Evolutionary conservation across 2,113 vertebrate genomes (phyloP).

Genomic region (Thunnus maccoyii): DNA sequence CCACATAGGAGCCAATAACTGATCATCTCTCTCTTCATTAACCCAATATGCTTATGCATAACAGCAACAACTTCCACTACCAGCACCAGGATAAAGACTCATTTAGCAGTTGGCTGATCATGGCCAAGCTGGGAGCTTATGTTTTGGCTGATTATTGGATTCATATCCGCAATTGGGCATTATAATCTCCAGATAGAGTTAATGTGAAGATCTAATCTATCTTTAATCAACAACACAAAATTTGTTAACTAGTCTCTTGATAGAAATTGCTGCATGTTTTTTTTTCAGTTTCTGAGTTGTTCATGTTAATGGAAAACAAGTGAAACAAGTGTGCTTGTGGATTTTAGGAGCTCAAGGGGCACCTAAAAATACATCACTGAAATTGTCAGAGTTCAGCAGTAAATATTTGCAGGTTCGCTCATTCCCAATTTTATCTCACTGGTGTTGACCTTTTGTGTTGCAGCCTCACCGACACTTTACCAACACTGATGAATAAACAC

Average conservation of each 20-base stretch:
- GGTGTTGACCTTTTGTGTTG: conserved; percentile 16
- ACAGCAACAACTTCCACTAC: conserved; percentile 30
- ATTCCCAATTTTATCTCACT: conserved; percentile 26
- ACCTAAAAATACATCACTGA: conserved; percentile 56
- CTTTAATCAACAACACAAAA: conserved; percentile 53
- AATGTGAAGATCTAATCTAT: conserved; percentile 8
- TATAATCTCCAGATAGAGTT: conserved; percentile 41
- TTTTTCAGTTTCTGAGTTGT: conserved; percentile 3
- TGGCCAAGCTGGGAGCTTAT: conserved; percentile 37
- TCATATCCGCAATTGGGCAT: conserved; percentile 45
- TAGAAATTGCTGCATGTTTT: conserved; percentile 40
- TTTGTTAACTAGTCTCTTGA: conserved; percentile 42
- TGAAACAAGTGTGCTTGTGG: conserved; percentile 51
- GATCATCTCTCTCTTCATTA: conserved; percentile 52
- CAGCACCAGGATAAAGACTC: conserved; percentile 45
- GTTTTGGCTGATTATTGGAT: conserved; percentile 59
- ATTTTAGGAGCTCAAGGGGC: conserved; percentile 49
- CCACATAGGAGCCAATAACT: conserved; percentile 42
- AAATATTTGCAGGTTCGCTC: conserved; percentile 53
- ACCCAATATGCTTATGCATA: conserved; percentile 50
- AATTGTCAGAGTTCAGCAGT: conserved; percentile 51
- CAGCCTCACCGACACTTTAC: background rate
- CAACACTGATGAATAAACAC: background rate
- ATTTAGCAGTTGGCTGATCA: conserved; percentile 49
- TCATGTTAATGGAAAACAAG: conserved; percentile 59